Percentiles rank a stretch among this genome's conserved stretches.
These are phyloP conservation scores for Tachina lurida DNA, from an alignment of 2,888 invertebrate genomes.

Conservation along the genomic window DNA sequence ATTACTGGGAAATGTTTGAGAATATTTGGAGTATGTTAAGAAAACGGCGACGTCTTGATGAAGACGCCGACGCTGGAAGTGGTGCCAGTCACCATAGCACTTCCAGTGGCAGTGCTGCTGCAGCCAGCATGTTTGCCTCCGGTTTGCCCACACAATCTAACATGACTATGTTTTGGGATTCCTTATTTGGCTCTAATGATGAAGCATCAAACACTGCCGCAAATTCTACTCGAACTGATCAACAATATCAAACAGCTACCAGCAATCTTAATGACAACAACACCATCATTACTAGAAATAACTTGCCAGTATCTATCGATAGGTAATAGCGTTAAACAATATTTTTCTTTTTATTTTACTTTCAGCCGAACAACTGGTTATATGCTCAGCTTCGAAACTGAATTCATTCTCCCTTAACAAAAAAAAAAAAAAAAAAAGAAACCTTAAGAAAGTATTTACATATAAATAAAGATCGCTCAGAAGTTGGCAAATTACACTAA, in stretches of 20 bases:
- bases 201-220: constrained; percentile 51
- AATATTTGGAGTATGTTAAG: constrained; percentile 79
- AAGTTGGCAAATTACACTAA: constrained; percentile 22
- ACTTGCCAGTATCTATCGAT: constrained; percentile 44
- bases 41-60: constrained; percentile 79
- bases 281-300: constrained; percentile 36
- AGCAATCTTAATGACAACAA: constrained; percentile 21
- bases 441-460: constrained; percentile 3
- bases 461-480: constrained; percentile 4
- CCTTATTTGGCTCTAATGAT: constrained; percentile 62
- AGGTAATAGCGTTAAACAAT: constrained; percentile 55
- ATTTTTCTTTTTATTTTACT: constrained; percentile 57
- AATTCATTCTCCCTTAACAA: constrained; percentile 1
- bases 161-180: constrained; percentile 65
- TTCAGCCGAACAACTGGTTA: constrained; percentile 56
- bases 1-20: constrained; percentile 76
- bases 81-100: constrained; percentile 12
- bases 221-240: constrained; percentile 21
- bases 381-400: constrained; percentile 27
- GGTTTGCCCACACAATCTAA: constrained; percentile 62
- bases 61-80: constrained; percentile 58
- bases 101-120: constrained; percentile 57
- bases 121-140: constrained; percentile 59
- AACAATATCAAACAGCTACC: constrained; percentile 18
- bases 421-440: neutral